Evolutionary conservation across 2,113 vertebrate genomes (phyloP).

Genomic region (Heterotis niloticus): DNA sequence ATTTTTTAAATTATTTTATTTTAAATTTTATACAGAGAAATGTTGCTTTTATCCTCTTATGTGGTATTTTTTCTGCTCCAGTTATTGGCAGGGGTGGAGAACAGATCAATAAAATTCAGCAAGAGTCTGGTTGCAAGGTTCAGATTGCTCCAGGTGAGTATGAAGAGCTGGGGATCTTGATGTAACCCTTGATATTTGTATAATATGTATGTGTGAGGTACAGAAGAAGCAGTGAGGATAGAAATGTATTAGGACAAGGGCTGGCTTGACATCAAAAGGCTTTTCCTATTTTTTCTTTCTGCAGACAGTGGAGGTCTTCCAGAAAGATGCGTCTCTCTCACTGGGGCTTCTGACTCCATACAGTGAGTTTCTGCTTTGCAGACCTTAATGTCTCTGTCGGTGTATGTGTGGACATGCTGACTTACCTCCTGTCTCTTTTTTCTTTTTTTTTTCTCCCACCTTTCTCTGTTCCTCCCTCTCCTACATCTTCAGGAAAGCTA

Average conservation of each 20-base stretch:
- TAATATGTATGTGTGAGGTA: background rate
- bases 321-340: conserved; percentile 79
- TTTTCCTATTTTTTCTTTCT: background rate
- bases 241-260: background rate
- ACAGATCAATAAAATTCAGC: conserved; percentile 93
- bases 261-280: background rate
- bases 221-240: no score
- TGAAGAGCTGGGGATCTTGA: background rate
- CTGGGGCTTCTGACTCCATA: conserved; percentile 76
- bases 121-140: conserved; percentile 91
- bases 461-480: background rate
- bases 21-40: conserved; percentile 9
- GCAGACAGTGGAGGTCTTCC: conserved; percentile 81
- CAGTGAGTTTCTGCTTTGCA: conserved; percentile 66
- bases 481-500: conserved; percentile 71
- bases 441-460: no score
- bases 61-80: conserved; percentile 36
- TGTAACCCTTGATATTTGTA: background rate
- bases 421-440: background rate
- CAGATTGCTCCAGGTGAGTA: conserved; percentile 85
- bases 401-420: background rate
- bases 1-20: background rate
- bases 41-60: conserved; percentile 4
- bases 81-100: conserved; percentile 91
- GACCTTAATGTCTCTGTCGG: background rate